phyloP scores from a whole-genome alignment of 1,140 invertebrate species.

The Euwallacea fornicatus region DNA sequence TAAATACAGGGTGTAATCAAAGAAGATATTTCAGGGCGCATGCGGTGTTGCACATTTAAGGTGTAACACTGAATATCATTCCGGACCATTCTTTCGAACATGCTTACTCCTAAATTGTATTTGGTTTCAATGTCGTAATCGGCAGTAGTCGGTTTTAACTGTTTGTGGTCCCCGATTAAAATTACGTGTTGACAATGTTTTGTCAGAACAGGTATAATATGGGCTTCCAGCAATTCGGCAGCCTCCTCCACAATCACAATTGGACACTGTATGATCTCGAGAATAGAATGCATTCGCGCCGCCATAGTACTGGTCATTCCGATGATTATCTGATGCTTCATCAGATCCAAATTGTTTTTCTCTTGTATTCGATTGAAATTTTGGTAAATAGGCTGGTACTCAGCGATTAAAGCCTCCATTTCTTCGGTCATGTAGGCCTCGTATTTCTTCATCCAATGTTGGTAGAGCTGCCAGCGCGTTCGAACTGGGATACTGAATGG shows the following conservation, averaged over 20 bases:
- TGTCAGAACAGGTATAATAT: constrained; percentile 26
- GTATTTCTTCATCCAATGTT: constrained; percentile 48
- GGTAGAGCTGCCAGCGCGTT: constrained; percentile 51
- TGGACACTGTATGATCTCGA: constrained; percentile 62
- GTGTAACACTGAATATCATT: constrained; percentile 59
- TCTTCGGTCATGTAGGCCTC: constrained; percentile 44
- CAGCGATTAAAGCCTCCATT: constrained; percentile 46
- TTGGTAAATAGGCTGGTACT: constrained; percentile 50
- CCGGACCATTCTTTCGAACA: constrained; percentile 72
- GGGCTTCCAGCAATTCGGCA: constrained; percentile 30
- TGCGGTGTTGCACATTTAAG: constrained; percentile 66
- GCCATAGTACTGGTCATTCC: constrained; percentile 80
- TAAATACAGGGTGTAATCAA: constrained; percentile 67
- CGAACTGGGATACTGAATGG: background rate
- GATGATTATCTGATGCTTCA: constrained; percentile 57
- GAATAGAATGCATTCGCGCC: constrained; percentile 62
- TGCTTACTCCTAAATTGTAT: constrained; percentile 62
- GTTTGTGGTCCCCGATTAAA: constrained; percentile 66
- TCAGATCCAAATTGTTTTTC: constrained; percentile 48
- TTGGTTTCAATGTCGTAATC: constrained; percentile 61
- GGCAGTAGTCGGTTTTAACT: constrained; percentile 67
- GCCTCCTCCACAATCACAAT: constrained; percentile 72
- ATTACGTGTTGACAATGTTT: constrained; percentile 59
- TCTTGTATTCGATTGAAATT: constrained; percentile 49
- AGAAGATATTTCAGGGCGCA: constrained; percentile 66